Percentiles rank a stretch among this genome's conserved stretches.
Conservation (phyloP, 1,140 invertebrate genomes). For the Colletes gigas region DNA sequence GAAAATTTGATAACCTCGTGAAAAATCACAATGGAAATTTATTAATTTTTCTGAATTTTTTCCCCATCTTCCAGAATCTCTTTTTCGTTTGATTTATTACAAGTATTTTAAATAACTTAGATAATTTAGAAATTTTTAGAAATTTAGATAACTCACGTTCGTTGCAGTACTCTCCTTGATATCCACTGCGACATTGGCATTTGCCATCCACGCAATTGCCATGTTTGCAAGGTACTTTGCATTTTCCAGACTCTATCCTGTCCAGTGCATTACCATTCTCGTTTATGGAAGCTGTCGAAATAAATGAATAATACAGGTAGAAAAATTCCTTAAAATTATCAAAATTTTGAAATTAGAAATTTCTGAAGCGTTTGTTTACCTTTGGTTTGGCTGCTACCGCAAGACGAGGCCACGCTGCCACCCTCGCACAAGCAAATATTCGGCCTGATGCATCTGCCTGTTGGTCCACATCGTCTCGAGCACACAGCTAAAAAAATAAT, state of each 20-base stretch:
- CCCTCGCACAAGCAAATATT: slow-evolving; percentile 91
- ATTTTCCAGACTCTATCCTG: slow-evolving; percentile 80
- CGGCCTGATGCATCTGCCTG: slow-evolving; percentile 89
- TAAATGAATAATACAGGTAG: slow-evolving; percentile 6
- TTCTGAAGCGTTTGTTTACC: slow-evolving; percentile 18
- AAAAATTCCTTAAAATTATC: not conserved
- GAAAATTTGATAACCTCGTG: too few relatives aligned
- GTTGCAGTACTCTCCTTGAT: slow-evolving; percentile 88
- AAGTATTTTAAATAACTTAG: too few relatives aligned
- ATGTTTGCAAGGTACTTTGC: slow-evolving; percentile 88
- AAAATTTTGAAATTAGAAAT: too few relatives aligned
- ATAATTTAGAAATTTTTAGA: too few relatives aligned
- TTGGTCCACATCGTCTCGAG: slow-evolving; percentile 85
- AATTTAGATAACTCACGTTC: slow-evolving; percentile 88
- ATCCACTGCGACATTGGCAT: slow-evolving; percentile 88
- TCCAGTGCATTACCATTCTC: slow-evolving; percentile 64
- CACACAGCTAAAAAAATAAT: slow-evolving; percentile 86
- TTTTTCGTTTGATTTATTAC: too few relatives aligned
- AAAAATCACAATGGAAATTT: too few relatives aligned
- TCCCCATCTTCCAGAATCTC: too few relatives aligned
- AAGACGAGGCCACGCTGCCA: slow-evolving; percentile 82
- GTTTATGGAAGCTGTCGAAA: slow-evolving; percentile 54
- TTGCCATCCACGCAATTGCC: slow-evolving; percentile 88
- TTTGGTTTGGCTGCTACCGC: slow-evolving; percentile 67
- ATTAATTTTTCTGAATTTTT: too few relatives aligned